Percentiles rank a stretch among this genome's conserved stretches.
Conservation (phyloP, 2,113 vertebrate genomes). For the Oreocharis arfaki region DNA sequence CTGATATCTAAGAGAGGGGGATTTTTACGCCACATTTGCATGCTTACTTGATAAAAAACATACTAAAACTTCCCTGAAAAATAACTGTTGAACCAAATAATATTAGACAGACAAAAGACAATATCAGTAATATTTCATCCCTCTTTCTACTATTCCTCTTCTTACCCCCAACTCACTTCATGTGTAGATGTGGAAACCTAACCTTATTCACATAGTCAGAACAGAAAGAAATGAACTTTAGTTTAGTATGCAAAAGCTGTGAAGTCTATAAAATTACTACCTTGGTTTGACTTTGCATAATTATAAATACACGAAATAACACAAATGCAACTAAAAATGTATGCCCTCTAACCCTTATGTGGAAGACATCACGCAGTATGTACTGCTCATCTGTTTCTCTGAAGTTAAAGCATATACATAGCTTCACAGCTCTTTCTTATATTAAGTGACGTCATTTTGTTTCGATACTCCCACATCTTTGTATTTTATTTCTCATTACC, state of each 20-base stretch:
- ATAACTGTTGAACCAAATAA: background rate
- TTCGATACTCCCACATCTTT: background rate
- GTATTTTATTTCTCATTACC: slow-evolving; percentile 8
- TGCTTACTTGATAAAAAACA: background rate
- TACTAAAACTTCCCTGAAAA: background rate
- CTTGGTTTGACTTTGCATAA: background rate
- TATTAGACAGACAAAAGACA: background rate
- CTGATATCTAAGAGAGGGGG: background rate
- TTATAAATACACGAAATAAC: background rate
- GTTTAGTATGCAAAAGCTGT: background rate
- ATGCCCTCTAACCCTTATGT: background rate
- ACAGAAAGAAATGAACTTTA: background rate
- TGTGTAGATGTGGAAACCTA: background rate
- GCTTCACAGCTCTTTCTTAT: background rate
- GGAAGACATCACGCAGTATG: background rate
- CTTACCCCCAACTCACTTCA: background rate
- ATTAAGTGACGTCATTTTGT: background rate
- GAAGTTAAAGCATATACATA: background rate
- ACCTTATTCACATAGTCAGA: background rate
- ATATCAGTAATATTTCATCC: background rate
- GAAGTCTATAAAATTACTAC: background rate
- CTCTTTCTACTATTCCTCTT: background rate
- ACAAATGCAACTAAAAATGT: background rate
- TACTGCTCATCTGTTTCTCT: background rate
- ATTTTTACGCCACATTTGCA: background rate